These are phyloP conservation scores for Drepanosiphum platanoidis DNA, from an alignment of 2,888 invertebrate genomes.

Conservation along the genomic window DNA sequence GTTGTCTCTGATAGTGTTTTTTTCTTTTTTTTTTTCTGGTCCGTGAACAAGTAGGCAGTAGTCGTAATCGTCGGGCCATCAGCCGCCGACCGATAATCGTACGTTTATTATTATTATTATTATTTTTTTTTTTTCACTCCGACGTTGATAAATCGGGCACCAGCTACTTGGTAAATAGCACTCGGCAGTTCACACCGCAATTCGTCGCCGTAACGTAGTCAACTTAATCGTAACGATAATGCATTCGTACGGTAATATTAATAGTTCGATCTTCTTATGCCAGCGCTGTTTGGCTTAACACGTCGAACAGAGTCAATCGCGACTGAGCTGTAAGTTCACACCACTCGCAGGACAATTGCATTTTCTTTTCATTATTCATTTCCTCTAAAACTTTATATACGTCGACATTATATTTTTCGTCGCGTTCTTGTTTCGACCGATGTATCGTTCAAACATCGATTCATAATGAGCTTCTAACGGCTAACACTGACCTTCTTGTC, in stretches of 20 bases:
- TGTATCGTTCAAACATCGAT: not conserved
- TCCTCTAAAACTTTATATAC: not conserved
- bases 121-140: not conserved
- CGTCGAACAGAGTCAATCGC: not conserved
- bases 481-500: not conserved
- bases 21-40: too few species aligned
- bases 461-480: not conserved
- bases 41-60: not conserved
- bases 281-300: not conserved
- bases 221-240: not conserved
- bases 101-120: not conserved
- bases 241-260: not conserved
- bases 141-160: not conserved
- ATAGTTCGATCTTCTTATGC: constrained; percentile 29
- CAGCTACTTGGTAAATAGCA: not conserved
- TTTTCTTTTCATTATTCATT: not conserved
- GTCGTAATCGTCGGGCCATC: not conserved
- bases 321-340: not conserved
- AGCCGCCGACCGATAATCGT: not conserved
- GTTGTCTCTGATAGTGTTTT: not conserved
- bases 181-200: too few species aligned
- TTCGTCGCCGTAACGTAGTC: not conserved
- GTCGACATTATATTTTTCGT: not conserved
- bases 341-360: not conserved
- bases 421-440: not conserved